Evolutionary conservation across 2,113 vertebrate species (phyloP).

Genomic region (Anoura caudifer): DNA sequence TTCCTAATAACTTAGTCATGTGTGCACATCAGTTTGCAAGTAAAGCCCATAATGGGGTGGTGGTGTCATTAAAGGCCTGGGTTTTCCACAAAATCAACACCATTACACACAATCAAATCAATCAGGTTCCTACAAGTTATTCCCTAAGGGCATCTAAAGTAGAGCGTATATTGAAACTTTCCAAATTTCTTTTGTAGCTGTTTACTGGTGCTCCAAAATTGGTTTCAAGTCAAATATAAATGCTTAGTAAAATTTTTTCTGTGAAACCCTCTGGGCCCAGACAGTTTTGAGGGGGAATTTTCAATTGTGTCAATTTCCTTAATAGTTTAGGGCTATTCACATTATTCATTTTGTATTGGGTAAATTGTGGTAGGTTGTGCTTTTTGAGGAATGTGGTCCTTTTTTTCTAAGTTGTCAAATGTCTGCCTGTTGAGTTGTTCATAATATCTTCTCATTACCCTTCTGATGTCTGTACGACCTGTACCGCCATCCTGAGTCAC

Average conservation of each 20-base stretch:
- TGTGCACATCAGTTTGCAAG: neutral
- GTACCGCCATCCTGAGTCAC: too few species aligned
- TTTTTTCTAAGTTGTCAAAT: neutral
- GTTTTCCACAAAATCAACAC: neutral
- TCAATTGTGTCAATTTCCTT: neutral
- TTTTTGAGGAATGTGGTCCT: neutral
- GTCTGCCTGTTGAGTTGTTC: neutral
- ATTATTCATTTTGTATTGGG: neutral
- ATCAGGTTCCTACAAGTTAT: too few species aligned
- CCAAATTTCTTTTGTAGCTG: neutral
- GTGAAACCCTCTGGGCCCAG: neutral
- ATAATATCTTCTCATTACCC: too few species aligned
- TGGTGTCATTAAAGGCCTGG: neutral
- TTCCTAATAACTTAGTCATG: neutral
- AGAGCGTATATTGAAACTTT: neutral
- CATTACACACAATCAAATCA: neutral
- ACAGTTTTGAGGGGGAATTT: neutral
- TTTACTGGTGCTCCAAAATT: neutral
- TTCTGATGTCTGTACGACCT: neutral
- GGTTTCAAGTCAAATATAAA: neutral
- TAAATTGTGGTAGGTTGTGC: neutral
- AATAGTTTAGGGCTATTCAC: neutral
- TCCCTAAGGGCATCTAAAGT: neutral
- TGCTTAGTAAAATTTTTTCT: neutral
- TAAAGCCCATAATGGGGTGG: neutral